Conservation (phyloP, 1,140 invertebrate species). For the Bombus waltoni region DNA sequence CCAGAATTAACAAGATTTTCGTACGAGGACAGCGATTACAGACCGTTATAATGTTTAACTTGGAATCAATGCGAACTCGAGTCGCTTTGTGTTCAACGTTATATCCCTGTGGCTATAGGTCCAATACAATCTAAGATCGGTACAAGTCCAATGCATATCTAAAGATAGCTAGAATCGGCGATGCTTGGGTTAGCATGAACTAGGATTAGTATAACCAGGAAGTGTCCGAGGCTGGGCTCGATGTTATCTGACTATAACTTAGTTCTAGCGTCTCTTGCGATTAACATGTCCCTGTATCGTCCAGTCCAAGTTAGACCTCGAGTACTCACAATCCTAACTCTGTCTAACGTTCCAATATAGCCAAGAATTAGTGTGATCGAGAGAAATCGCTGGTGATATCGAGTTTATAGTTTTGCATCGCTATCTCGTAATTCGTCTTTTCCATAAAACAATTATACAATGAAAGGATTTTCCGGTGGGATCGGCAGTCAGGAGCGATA, state of each 20-base stretch:
- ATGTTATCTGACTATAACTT: constrained; percentile 45
- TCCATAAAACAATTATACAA: not conserved
- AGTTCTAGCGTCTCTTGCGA: constrained; percentile 36
- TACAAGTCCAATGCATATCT: not conserved
- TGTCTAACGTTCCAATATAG: not conserved
- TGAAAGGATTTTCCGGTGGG: not conserved
- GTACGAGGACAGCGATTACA: too few species aligned
- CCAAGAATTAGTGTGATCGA: not conserved
- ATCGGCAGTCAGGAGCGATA: not conserved
- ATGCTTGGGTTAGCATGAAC: constrained; percentile 2
- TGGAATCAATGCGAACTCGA: not conserved
- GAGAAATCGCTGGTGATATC: not conserved
- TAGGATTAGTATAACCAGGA: constrained; percentile 46
- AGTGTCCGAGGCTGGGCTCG: constrained; percentile 1
- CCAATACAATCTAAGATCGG: not conserved
- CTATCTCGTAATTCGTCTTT: not conserved
- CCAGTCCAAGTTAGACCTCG: too few species aligned
- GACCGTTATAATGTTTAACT: not conserved
- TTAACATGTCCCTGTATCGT: constrained; percentile 31
- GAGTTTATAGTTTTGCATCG: too few species aligned
- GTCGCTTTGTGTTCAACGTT: too few species aligned
- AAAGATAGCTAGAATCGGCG: not conserved
- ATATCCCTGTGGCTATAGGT: too few species aligned
- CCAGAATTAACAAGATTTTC: too few species aligned
- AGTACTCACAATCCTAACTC: not conserved